Percentiles rank a stretch among this genome's conserved stretches.
Evolutionary conservation across 2,888 invertebrate genomes (phyloP).

Genomic region (Tiliacea citrago): DNA sequence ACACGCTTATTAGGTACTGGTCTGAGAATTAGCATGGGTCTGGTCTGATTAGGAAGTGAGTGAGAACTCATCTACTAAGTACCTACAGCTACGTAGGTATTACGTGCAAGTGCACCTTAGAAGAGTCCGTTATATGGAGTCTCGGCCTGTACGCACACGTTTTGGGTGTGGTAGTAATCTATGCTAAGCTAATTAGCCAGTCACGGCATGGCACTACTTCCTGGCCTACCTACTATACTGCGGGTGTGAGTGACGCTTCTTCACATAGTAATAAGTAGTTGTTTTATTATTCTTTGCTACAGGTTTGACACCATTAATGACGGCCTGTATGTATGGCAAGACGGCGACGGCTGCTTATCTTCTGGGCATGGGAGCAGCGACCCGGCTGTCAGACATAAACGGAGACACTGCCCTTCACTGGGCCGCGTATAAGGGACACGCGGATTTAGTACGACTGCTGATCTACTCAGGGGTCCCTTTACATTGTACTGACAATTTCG

Average conservation of each 20-base stretch:
- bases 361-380: conserved; percentile 96
- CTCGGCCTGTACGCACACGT: neutral
- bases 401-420: conserved; percentile 98
- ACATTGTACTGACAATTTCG: conserved; percentile 97
- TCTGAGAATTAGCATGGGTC: neutral
- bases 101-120: neutral
- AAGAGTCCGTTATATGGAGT: neutral
- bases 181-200: neutral
- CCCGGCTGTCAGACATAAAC: conserved; percentile 96
- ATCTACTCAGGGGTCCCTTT: conserved; percentile 98
- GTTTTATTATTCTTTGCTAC: conserved; percentile 29
- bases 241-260: neutral
- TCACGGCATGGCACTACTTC: neutral
- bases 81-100: neutral
- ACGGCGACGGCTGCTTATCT: conserved; percentile 97
- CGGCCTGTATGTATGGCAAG: conserved; percentile 98
- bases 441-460: conserved; percentile 95
- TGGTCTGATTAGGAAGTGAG: neutral
- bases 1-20: neutral
- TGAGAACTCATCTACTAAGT: neutral
- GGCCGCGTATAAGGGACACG: conserved; percentile 98
- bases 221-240: neutral
- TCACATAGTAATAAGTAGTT: neutral
- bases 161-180: neutral
- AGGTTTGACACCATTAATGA: conserved; percentile 96